phyloP scores from a whole-genome alignment of 2,888 invertebrate genomes.

The Stenoptilia bipunctidactyla region DNA sequence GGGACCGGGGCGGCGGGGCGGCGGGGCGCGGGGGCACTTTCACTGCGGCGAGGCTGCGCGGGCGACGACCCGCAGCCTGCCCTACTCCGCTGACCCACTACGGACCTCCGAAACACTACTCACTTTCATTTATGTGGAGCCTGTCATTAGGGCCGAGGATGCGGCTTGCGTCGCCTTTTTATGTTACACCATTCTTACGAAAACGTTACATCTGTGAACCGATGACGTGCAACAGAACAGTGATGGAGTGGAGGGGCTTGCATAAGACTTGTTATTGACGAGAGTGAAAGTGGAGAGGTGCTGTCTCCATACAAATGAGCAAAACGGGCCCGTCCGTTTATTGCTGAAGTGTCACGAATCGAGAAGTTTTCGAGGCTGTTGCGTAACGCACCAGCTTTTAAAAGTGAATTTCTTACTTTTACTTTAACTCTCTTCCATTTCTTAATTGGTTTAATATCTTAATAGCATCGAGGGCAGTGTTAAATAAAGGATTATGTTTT shows the following conservation, averaged over 20 bases:
- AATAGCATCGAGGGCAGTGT: too few relatives aligned
- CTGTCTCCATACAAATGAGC: conserved; percentile 65
- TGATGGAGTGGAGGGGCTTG: conserved; percentile 48
- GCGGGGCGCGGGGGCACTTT: conserved; percentile 67
- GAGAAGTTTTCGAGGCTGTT: too few relatives aligned
- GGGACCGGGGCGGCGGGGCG: conserved; percentile 30
- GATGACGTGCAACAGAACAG: conserved; percentile 28
- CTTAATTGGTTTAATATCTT: too few relatives aligned
- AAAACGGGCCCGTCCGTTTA: conserved; percentile 7
- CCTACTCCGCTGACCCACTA: conserved; percentile 69
- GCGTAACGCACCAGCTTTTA: too few relatives aligned
- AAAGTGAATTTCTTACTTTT: too few relatives aligned
- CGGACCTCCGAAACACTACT: conserved; percentile 53
- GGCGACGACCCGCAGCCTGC: conserved; percentile 62
- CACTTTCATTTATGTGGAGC: conserved; percentile 62
- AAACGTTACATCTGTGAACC: conserved; percentile 15
- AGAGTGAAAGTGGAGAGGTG: conserved; percentile 64
- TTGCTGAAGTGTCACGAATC: too few relatives aligned
- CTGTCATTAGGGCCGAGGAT: conserved; percentile 56
- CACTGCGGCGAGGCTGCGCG: conserved; percentile 68
- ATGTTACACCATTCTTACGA: neutral
- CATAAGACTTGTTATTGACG: conserved; percentile 61
- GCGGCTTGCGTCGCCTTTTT: conserved; percentile 30
- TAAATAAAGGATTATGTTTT: too few relatives aligned
- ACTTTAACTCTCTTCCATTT: too few relatives aligned